phyloP scores from a whole-genome alignment of 2,113 vertebrate species.

The Aramus guarauna region DNA sequence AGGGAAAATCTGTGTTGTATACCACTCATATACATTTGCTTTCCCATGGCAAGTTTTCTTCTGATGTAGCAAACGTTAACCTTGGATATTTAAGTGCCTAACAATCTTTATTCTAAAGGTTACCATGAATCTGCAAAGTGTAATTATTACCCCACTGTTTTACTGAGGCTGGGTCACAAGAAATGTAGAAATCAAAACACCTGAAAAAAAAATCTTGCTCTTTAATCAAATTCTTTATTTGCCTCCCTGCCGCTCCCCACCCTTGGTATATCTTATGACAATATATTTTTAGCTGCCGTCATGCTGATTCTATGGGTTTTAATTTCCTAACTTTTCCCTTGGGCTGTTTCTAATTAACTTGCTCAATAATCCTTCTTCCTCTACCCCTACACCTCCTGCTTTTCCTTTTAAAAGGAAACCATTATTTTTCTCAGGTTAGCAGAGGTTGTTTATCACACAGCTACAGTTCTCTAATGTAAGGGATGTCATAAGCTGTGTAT shows the following conservation, averaged over 20 bases:
- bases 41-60: background rate
- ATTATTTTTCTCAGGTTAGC: background rate
- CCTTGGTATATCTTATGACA: background rate
- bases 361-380: conserved; percentile 16
- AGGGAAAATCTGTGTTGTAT: background rate
- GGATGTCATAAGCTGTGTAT: background rate
- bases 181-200: background rate
- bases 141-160: background rate
- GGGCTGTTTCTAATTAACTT: conserved; percentile 50
- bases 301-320: conserved; percentile 39
- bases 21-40: background rate
- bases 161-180: background rate
- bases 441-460: background rate
- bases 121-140: background rate
- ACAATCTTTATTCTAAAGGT: background rate
- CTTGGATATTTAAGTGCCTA: background rate
- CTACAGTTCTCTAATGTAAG: background rate
- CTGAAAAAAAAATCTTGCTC: conserved; percentile 7
- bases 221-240: conserved; percentile 39
- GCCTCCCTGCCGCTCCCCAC: background rate
- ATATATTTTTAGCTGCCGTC: conserved; percentile 31
- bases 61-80: background rate
- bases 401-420: conserved; percentile 7
- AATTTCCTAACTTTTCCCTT: conserved; percentile 59
- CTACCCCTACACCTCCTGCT: background rate